Percentiles rank a stretch among this genome's conserved stretches.
Evolutionary conservation across 2,113 vertebrate species (phyloP).

Genomic region (Paramisgurnus dabryanus): DNA sequence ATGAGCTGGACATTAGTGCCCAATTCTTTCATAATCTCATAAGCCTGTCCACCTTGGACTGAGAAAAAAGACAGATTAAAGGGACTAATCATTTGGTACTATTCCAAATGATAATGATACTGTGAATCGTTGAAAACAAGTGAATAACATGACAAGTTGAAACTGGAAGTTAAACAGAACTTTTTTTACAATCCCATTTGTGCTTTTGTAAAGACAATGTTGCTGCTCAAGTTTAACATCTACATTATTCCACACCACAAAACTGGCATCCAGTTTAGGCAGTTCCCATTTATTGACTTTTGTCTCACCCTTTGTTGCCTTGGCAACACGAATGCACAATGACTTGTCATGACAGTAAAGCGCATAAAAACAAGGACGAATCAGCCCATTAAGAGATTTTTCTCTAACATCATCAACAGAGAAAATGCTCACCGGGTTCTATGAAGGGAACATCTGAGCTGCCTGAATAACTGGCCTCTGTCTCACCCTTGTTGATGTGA

Average conservation of each 20-base stretch:
- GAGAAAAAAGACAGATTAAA: slow-evolving; percentile 41
- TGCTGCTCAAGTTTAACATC: slow-evolving; percentile 1
- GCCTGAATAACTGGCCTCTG: slow-evolving; percentile 81
- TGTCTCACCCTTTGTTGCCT: not conserved
- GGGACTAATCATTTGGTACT: not conserved
- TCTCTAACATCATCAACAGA: slow-evolving; percentile 14
- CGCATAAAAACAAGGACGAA: not conserved
- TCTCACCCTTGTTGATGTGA: slow-evolving; percentile 94
- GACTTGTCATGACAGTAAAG: slow-evolving; percentile 1
- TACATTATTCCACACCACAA: slow-evolving; percentile 2
- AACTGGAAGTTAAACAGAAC: not conserved
- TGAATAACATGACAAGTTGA: not conserved
- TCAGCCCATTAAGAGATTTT: not conserved
- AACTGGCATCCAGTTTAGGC: slow-evolving; percentile 1
- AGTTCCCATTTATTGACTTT: not conserved
- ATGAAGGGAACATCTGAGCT: slow-evolving; percentile 64
- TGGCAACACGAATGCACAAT: slow-evolving; percentile 13
- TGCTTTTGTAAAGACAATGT: not conserved
- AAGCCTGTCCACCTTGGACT: slow-evolving; percentile 71
- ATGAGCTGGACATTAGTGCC: slow-evolving; percentile 92
- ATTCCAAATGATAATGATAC: not conserved
- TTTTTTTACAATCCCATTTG: not conserved
- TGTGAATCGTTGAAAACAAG: not conserved
- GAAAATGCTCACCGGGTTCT: slow-evolving; percentile 60
- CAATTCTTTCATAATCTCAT: slow-evolving; percentile 87